A percentile compares a stretch with the other conserved stretches of the same genome.
phyloP scores from a whole-genome alignment of 2,797 vertebrate species.

The Danio jaintianensis region DNA sequence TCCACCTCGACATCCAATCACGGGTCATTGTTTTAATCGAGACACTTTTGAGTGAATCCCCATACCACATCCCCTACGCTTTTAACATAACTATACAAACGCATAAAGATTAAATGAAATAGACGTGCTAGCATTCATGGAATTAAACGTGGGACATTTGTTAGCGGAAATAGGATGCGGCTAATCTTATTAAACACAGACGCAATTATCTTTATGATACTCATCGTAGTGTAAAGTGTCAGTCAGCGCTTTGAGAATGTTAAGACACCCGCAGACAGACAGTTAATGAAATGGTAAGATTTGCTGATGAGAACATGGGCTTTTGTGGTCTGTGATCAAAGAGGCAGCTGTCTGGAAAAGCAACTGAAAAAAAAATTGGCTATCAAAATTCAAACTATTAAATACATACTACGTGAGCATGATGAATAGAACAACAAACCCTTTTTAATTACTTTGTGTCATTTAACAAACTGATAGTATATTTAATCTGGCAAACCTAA shows the following conservation, averaged over 20 bases:
- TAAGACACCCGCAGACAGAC: conserved; percentile 19
- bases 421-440: conserved; percentile 16
- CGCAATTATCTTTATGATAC: conserved; percentile 50
- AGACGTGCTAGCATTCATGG: conserved; percentile 14
- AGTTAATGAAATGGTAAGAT: conserved; percentile 36
- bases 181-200: conserved; percentile 45
- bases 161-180: conserved; percentile 36
- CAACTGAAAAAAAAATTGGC: background rate
- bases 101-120: conserved; percentile 30
- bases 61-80: background rate
- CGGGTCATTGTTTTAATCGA: conserved; percentile 74
- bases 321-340: conserved; percentile 22
- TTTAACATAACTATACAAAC: conserved; percentile 11
- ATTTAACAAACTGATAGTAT: conserved; percentile 22
- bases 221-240: conserved; percentile 41
- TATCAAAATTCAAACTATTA: background rate
- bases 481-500: conserved; percentile 30
- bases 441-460: conserved; percentile 33
- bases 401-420: conserved; percentile 20
- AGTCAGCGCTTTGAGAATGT: conserved; percentile 27
- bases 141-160: conserved; percentile 44
- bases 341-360: conserved; percentile 14
- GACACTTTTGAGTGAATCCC: background rate
- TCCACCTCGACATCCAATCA: conserved; percentile 77
- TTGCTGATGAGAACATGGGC: conserved; percentile 38